Conservation (phyloP, 2,888 invertebrate species). For the Tortricodes alternella region DNA sequence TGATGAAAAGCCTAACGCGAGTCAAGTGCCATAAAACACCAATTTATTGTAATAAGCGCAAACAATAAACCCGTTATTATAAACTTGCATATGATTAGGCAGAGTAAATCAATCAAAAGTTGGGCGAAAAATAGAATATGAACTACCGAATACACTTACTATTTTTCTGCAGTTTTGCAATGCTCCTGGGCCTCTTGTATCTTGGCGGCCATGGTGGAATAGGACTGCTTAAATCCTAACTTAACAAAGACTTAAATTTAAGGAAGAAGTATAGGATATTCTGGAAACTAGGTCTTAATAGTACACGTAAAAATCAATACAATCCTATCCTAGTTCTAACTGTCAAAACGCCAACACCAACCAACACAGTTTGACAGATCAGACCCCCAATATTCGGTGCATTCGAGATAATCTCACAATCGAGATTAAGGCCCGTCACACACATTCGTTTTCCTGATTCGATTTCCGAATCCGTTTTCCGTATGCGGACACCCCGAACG, state of each 20-base stretch:
- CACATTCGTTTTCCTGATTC: no score
- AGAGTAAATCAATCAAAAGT: background rate
- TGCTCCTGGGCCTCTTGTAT: slow-evolving; percentile 90
- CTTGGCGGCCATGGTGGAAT: slow-evolving; percentile 69
- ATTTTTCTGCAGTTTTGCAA: slow-evolving; percentile 91
- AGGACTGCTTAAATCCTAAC: background rate
- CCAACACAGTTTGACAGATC: no score
- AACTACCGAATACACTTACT: slow-evolving; percentile 76
- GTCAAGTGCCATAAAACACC: no score
- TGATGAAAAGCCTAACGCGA: no score
- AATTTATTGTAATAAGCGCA: no score
- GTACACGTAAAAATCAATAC: slow-evolving; percentile 23
- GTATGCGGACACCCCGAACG: no score
- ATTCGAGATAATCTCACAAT: no score
- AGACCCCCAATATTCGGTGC: no score
- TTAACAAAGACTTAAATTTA: background rate
- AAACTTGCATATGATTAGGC: background rate
- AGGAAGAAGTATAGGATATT: background rate
- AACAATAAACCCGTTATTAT: no score
- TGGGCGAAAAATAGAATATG: background rate
- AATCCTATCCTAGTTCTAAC: background rate
- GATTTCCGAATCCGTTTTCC: no score
- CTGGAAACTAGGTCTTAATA: background rate
- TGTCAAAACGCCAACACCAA: background rate
- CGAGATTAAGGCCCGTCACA: no score